Conservation (phyloP, 2,797 vertebrate species). For the Onychomys leucogaster region DNA sequence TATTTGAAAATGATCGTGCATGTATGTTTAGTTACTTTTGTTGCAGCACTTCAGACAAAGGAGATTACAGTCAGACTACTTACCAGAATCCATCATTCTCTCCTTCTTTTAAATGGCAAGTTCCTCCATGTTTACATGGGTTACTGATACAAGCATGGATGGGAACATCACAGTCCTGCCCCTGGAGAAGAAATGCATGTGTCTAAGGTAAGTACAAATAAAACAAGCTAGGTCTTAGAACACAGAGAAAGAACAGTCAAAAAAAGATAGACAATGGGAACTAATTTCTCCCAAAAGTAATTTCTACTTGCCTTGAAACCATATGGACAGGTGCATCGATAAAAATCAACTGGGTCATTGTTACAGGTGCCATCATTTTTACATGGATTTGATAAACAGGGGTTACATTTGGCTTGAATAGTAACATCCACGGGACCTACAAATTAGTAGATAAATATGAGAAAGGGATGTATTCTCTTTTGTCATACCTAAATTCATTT, state of each 20-base stretch:
- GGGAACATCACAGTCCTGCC: conserved; percentile 95
- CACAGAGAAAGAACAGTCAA: not conserved
- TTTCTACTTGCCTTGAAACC: conserved; percentile 94
- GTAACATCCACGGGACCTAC: conserved; percentile 94
- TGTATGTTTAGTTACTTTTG: conserved; percentile 11
- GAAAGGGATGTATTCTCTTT: conserved; percentile 32
- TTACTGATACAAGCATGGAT: conserved; percentile 98
- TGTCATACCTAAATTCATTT: conserved; percentile 12
- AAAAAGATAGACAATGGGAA: not conserved
- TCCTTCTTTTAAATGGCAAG: conserved; percentile 97
- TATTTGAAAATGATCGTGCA: conserved; percentile 49
- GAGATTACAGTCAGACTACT: conserved; percentile 51
- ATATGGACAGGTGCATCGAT: conserved; percentile 96
- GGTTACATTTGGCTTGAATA: conserved; percentile 97
- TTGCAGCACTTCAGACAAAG: not conserved
- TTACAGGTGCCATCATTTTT: conserved; percentile 97
- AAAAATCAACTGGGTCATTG: conserved; percentile 96
- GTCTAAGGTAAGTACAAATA: not conserved
- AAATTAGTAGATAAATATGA: conserved; percentile 76
- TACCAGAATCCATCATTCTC: conserved; percentile 93
- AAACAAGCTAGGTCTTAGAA: not conserved
- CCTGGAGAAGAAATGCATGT: conserved; percentile 87
- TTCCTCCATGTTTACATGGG: conserved; percentile 95
- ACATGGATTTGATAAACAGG: conserved; percentile 97
- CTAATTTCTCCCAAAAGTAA: fast-evolving